phyloP scores from a whole-genome alignment of 2,888 invertebrate species.

The Aquatica leii region DNA sequence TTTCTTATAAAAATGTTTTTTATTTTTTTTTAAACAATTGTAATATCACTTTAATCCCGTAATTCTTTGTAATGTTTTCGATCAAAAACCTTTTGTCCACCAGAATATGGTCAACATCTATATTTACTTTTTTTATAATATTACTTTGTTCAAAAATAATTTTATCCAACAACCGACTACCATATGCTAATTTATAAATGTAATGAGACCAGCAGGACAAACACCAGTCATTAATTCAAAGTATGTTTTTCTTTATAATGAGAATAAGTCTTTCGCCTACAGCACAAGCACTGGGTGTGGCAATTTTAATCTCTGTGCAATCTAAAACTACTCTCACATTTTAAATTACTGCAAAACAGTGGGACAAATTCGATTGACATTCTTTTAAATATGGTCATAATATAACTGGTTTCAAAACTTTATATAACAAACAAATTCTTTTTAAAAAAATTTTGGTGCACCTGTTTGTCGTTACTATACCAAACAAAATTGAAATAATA shows the following conservation, averaged over 20 bases:
- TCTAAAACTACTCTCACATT: slow-evolving; percentile 42
- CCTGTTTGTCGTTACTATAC: neutral
- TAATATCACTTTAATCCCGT: neutral
- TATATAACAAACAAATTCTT: neutral
- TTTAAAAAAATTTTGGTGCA: neutral
- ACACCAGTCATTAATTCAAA: slow-evolving; percentile 44
- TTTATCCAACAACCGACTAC: slow-evolving; percentile 42
- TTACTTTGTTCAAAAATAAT: slow-evolving; percentile 29
- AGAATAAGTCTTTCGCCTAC: slow-evolving; percentile 42
- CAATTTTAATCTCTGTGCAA: slow-evolving; percentile 42
- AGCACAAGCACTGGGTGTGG: slow-evolving; percentile 40
- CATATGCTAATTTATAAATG: slow-evolving; percentile 43
- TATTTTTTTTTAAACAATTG: neutral
- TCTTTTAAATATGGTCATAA: slow-evolving; percentile 10
- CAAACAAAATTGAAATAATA: slow-evolving; percentile 1
- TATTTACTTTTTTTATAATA: slow-evolving; percentile 25
- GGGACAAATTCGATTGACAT: slow-evolving; percentile 36
- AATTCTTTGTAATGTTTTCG: neutral
- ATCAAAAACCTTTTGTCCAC: slow-evolving; percentile 31
- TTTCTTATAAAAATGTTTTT: slow-evolving; percentile 6
- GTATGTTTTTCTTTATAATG: slow-evolving; percentile 42
- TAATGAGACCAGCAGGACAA: slow-evolving; percentile 42
- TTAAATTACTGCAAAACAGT: slow-evolving; percentile 41
- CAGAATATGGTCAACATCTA: slow-evolving; percentile 37
- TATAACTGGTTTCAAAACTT: slow-evolving; percentile 6